Percentiles rank a stretch among this genome's conserved stretches.
phyloP scores from a whole-genome alignment of 2,797 vertebrate species.

The Bradypodion ventrale region DNA sequence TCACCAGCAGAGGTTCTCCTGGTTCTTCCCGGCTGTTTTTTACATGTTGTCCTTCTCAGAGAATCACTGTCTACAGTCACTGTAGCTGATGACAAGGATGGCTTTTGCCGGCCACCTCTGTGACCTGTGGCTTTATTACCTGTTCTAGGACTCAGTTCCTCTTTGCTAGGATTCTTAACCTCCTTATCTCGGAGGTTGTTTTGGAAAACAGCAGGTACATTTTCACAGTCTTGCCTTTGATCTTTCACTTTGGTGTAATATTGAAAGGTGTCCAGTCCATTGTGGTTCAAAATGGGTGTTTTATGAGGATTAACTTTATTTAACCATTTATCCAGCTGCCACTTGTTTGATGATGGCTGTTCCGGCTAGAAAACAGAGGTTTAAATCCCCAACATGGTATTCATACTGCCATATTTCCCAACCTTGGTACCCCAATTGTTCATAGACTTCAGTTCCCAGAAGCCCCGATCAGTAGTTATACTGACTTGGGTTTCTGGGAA shows the following conservation, averaged over 20 bases:
- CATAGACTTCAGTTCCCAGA: no score
- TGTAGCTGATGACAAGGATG: constrained; percentile 47
- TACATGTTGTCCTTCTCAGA: constrained; percentile 71
- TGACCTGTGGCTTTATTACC: constrained; percentile 73
- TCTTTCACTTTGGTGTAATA: constrained; percentile 67
- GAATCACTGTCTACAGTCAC: constrained; percentile 49
- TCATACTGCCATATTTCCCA: no score
- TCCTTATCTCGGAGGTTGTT: constrained; percentile 71
- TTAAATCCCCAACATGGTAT: not conserved
- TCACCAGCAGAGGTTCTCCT: constrained; percentile 69
- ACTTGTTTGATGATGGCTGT: constrained; percentile 86
- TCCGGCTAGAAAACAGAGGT: constrained; percentile 75
- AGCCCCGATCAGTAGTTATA: no score
- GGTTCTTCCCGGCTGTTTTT: constrained; percentile 73
- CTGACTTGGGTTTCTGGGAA: no score
- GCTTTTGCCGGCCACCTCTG: constrained; percentile 71
- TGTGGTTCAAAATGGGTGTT: constrained; percentile 78
- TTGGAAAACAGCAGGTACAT: constrained; percentile 22
- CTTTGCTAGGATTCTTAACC: constrained; percentile 75
- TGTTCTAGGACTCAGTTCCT: constrained; percentile 71
- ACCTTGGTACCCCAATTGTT: no score
- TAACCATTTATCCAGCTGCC: constrained; percentile 98
- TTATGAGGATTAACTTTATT: constrained; percentile 87
- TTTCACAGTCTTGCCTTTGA: constrained; percentile 63
- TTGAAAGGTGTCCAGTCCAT: constrained; percentile 69